phyloP scores from a whole-genome alignment of 2,888 invertebrate genomes.

The Sinodicranocentrus sp. region DNA sequence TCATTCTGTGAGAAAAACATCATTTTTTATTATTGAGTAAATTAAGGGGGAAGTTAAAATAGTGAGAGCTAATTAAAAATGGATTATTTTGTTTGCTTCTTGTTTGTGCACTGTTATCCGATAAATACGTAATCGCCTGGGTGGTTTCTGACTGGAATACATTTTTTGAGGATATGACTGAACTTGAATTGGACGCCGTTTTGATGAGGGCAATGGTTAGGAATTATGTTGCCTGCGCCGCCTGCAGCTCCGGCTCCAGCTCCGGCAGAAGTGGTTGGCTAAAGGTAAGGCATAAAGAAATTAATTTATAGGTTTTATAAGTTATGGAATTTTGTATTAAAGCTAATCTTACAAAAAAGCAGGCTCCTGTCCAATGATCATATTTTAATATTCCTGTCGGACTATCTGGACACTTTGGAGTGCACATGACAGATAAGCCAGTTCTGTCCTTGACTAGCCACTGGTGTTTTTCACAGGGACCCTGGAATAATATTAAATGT shows the following conservation, averaged over 20 bases:
- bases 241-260: background rate
- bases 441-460: slow-evolving; percentile 7
- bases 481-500: background rate
- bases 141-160: background rate
- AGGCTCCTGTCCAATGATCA: background rate
- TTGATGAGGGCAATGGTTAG: background rate
- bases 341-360: background rate
- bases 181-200: background rate
- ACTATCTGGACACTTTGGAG: background rate
- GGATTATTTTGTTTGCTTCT: too few relatives aligned
- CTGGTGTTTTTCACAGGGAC: background rate
- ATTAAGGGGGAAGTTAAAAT: too few relatives aligned
- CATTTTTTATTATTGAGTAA: too few relatives aligned
- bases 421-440: background rate
- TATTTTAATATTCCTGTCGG: background rate
- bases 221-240: background rate
- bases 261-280: background rate
- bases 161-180: background rate
- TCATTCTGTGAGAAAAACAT: too few relatives aligned
- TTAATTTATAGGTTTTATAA: too few relatives aligned
- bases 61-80: too few relatives aligned
- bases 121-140: slow-evolving; percentile 5
- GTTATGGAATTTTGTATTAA: too few relatives aligned
- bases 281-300: too few relatives aligned
- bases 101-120: too few relatives aligned